Base-by-base conservation (phyloP, 2,888 invertebrate species). In the Pandemis cinnamomeana region DNA sequence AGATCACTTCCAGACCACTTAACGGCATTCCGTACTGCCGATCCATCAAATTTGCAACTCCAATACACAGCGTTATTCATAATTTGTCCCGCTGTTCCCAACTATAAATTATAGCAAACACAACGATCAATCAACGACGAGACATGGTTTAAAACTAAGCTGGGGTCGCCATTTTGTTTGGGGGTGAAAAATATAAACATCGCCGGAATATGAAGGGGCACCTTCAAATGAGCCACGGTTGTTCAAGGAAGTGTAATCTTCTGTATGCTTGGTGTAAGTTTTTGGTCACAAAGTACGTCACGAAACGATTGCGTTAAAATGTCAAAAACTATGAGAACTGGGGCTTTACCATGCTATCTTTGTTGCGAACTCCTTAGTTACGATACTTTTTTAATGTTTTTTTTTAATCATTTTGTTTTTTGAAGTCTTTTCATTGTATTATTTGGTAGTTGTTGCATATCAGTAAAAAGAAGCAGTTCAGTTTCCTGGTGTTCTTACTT, bases 131-230 rank as follows among this genome's bases (percentile, higher is more conserved):
- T 77, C 77, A 77, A 72, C 67, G 44, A 15, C 51, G 67, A 68
- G 76, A 78, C 76, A 77, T 72, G 81, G 79, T 83, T 84, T 84
- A 81, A 84, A 84, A 83, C 83, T 80, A 82, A 83, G 80, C 80
- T 78, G 68, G 75, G 77, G 71, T 67, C 72, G 79, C 73, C 42
- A 68, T 72, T 72, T 69, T 64, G 73, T 73, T 70, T 62, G 55
- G 61, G 71, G 71, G 74, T 44, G 58, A 48, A 71, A 64, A 63
- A 72, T 51, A 48, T 60, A 58, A 71, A 66, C 66, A 58, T 44
- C 8, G 6, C 10, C 36, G 27, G 42, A 51, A 63, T 42, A 13
- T 61, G 27, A 64, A 13, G 46, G 20, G 7, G 27, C 58, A 58
- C 27, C 58, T 53, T n/a, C 1, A n/a, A 53, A n/a, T n/a, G 6